phyloP scores from a whole-genome alignment of 2,797 vertebrate species.

The Cuniculus paca region DNA sequence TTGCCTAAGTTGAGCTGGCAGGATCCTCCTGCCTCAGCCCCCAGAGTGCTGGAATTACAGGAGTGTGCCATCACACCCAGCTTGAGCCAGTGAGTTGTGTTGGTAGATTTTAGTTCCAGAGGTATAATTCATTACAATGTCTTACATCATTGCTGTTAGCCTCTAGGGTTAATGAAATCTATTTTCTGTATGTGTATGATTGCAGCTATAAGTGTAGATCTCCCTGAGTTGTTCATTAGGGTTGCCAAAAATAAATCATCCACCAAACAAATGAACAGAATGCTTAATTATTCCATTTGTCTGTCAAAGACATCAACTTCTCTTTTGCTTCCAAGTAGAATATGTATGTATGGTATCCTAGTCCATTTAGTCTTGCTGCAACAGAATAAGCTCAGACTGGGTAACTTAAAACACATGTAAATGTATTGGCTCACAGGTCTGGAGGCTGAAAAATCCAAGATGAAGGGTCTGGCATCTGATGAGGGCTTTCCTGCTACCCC shows the following conservation, averaged over 20 bases:
- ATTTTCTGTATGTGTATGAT: background rate
- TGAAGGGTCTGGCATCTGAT: background rate
- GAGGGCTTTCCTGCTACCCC: background rate
- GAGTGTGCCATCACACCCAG: background rate
- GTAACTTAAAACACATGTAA: background rate
- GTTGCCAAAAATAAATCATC: slow-evolving; percentile 60
- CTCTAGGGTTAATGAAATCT: slow-evolving; percentile 11
- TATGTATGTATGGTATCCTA: background rate
- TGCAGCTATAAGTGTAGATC: slow-evolving; percentile 17
- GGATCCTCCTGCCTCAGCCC: background rate
- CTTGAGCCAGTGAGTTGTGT: background rate
- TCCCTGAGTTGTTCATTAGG: slow-evolving; percentile 33
- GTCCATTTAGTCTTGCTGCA: background rate
- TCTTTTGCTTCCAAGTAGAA: background rate
- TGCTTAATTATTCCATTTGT: background rate
- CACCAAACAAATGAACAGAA: background rate
- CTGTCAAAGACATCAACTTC: background rate
- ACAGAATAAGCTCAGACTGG: background rate
- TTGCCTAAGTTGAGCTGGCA: background rate
- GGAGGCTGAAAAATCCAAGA: background rate
- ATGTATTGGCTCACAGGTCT: background rate
- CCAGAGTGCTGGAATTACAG: background rate
- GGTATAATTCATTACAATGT: background rate
- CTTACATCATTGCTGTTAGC: slow-evolving; percentile 12
- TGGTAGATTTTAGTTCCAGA: background rate